Evolutionary conservation across 2,113 vertebrate species (phyloP), one percentile per base, ranked within the genome.

Genomic region (Malurus cyaneus): DNA sequence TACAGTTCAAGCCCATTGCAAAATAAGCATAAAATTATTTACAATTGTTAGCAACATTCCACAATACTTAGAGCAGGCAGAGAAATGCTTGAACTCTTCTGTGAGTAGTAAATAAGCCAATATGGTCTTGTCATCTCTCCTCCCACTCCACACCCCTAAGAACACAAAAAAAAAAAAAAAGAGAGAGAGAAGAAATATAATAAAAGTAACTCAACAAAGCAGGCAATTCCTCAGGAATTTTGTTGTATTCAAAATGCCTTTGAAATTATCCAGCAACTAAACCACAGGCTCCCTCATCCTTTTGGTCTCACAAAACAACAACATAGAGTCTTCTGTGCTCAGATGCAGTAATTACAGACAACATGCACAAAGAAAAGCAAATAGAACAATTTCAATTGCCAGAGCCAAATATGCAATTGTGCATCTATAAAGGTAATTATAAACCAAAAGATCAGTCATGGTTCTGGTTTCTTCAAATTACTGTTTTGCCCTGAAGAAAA

Each of bases 241-340:
- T 93, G 56, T 92, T 92, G 86, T 69, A 89, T 92, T 89, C 88
- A 92, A 53, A 92, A 95, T 67, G 56, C 66, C 94, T 96, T 95
- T 95, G 95, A 96, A 96, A 97, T 94, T 64, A 92, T 82, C 86
- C 80, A 95, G 52, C 91, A 96, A 90, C 46, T 77, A 91, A 94
- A 89, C 88, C 95, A 86, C 85, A 89, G 47, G 13, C 88, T 83
- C 61, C 34, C 81, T 72, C 18, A 11, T 69, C 53, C 76, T 89
- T 95, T 96, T 93, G 69, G 91, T 91, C 86, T 88, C 73, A 50
- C 47, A 89, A 74, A 94, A 95, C 79, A 96, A 66, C 67, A 94
- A 80, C 92, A 91, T 2, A 85, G 72, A 64, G 56, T 64, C 83
- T 93, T 94, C 93, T 96, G 60, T 84, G 46, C 70, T 92, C 92